phyloP scores from a whole-genome alignment of 2,888 invertebrate species.

The Neoitamus cyanurus region DNA sequence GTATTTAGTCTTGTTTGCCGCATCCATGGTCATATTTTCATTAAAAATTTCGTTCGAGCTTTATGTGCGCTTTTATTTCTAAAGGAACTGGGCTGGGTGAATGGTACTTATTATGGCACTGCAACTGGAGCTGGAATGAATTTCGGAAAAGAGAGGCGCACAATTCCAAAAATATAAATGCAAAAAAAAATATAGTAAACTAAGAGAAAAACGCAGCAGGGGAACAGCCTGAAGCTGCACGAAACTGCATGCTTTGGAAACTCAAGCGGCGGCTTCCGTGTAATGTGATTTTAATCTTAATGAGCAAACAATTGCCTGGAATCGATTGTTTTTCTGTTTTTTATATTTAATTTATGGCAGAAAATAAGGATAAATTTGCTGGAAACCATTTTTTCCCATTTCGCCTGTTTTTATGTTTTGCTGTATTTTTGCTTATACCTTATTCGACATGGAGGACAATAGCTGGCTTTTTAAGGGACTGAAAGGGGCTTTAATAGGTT shows the following conservation, averaged over 20 bases:
- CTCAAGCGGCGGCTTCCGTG: not conserved
- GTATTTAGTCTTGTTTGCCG: not conserved
- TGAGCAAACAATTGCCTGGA: constrained; percentile 10
- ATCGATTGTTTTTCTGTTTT: not conserved
- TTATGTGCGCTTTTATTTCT: not conserved
- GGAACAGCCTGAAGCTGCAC: not conserved
- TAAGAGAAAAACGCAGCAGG: not conserved
- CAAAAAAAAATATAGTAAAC: not conserved
- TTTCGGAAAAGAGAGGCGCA: not conserved
- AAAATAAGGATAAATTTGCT: constrained; percentile 6
- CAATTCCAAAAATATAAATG: not conserved
- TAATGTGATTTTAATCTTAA: constrained; percentile 10
- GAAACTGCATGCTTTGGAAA: not conserved
- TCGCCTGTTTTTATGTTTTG: not conserved
- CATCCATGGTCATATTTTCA: not conserved
- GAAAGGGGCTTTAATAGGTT: not conserved
- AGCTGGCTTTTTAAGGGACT: not conserved
- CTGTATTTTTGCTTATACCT: not conserved
- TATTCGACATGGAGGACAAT: not conserved
- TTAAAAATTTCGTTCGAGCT: not conserved
- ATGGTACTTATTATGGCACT: not conserved
- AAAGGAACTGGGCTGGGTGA: not conserved
- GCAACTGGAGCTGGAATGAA: not conserved
- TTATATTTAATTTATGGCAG: not conserved
- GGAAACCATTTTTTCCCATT: not conserved